Conservation (phyloP, 1,140 invertebrate genomes). For the Listronotus bonariensis region DNA sequence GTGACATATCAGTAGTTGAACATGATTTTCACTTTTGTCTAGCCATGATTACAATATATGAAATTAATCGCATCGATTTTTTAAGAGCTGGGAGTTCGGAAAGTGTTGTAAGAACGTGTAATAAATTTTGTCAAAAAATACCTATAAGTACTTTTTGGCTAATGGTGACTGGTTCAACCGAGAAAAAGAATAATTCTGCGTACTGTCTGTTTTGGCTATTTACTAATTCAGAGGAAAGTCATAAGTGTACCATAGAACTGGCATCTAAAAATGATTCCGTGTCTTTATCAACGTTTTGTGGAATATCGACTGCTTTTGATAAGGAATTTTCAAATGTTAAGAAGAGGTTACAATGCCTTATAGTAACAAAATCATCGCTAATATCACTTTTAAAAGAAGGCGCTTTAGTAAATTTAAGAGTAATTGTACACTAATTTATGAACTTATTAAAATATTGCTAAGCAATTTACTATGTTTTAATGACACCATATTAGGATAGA, state of each 20-base stretch:
- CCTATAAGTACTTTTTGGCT: slow-evolving; percentile 49
- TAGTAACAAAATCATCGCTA: slow-evolving; percentile 43
- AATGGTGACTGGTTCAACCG: slow-evolving; percentile 47
- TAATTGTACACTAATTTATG: slow-evolving; percentile 47
- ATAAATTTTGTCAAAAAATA: slow-evolving; percentile 43
- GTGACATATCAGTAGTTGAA: slow-evolving; percentile 38
- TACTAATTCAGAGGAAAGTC: slow-evolving; percentile 44
- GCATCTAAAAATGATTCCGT: slow-evolving; percentile 44
- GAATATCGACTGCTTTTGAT: slow-evolving; percentile 41
- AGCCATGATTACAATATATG: slow-evolving; percentile 46
- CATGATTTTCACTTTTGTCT: slow-evolving; percentile 40
- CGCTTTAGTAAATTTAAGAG: slow-evolving; percentile 44
- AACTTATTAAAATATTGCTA: slow-evolving; percentile 14
- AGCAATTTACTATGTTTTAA: not conserved
- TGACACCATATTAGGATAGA: too few species aligned
- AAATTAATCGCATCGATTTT: slow-evolving; percentile 41
- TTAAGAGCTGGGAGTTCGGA: slow-evolving; percentile 32
- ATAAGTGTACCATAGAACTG: slow-evolving; percentile 48
- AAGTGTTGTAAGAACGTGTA: slow-evolving; percentile 40
- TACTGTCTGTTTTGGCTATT: slow-evolving; percentile 49
- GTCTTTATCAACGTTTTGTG: slow-evolving; percentile 46
- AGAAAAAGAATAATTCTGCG: slow-evolving; percentile 26
- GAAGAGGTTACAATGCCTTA: slow-evolving; percentile 44
- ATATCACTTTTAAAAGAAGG: slow-evolving; percentile 45
- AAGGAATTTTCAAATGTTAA: slow-evolving; percentile 41